These are phyloP conservation scores for Hypsopygia costalis DNA, from an alignment of 2,888 invertebrate genomes.

Conservation along the genomic window DNA sequence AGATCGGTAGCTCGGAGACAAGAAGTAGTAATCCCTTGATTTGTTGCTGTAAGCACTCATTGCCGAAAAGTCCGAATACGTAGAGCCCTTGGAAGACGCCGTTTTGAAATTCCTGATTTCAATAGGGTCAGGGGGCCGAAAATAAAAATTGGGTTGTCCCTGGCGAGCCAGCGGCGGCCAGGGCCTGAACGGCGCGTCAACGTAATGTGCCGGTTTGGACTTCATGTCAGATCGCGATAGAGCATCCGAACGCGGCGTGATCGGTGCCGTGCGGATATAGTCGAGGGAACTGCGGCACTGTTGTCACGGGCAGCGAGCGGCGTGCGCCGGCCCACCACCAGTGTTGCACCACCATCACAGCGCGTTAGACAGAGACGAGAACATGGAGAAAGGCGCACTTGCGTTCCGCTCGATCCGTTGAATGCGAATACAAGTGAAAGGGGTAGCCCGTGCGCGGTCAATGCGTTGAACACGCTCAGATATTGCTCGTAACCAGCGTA, in stretches of 20 bases:
- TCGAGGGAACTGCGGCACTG: slow-evolving; percentile 72
- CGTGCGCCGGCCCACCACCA: slow-evolving; percentile 61
- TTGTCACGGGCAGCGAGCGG: slow-evolving; percentile 51
- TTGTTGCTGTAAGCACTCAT: slow-evolving; percentile 74
- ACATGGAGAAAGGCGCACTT: slow-evolving; percentile 73
- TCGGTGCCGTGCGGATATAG: slow-evolving; percentile 71
- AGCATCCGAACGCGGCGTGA: slow-evolving; percentile 62
- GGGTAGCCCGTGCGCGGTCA: slow-evolving; percentile 71
- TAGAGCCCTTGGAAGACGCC: slow-evolving; percentile 62
- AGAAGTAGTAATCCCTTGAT: slow-evolving; percentile 80
- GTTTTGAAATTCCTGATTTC: slow-evolving; percentile 73
- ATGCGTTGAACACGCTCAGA: slow-evolving; percentile 47
- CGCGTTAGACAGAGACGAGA: slow-evolving; percentile 71
- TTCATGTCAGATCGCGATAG: slow-evolving; percentile 82
- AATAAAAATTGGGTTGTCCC: slow-evolving; percentile 72
- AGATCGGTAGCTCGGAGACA: slow-evolving; percentile 85
- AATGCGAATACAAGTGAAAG: slow-evolving; percentile 76
- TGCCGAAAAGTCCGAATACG: slow-evolving; percentile 74
- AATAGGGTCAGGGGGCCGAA: slow-evolving; percentile 70
- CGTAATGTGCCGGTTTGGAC: slow-evolving; percentile 81
- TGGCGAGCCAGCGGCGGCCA: slow-evolving; percentile 84
- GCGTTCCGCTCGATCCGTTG: slow-evolving; percentile 69
- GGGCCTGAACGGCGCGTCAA: slow-evolving; percentile 78
- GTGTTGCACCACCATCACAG: slow-evolving; percentile 45
- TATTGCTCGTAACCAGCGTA: slow-evolving; percentile 38